Conservation (phyloP, 2,888 invertebrate genomes). For the Polydrusus tereticollis region DNA sequence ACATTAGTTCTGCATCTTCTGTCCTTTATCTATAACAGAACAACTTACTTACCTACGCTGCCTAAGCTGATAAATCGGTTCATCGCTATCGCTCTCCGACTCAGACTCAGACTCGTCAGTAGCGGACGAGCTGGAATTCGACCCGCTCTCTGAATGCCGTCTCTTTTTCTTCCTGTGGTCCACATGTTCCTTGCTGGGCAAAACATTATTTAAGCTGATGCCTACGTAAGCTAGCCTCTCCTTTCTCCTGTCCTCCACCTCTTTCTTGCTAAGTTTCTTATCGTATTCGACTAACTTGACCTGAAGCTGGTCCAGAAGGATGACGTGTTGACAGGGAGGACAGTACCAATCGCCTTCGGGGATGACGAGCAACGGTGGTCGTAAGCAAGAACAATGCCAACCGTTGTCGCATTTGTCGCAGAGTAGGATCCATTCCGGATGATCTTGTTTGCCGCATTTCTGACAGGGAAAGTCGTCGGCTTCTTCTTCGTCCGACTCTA, state of each 20-base stretch:
- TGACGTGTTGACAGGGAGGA: constrained; percentile 95
- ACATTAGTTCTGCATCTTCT: too few species aligned
- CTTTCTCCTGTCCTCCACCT: constrained; percentile 75
- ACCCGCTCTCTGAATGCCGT: constrained; percentile 52
- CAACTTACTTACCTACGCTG: constrained; percentile 70
- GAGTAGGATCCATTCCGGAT: constrained; percentile 96
- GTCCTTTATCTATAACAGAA: too few species aligned
- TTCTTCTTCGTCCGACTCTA: constrained; percentile 60
- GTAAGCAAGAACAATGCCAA: constrained; percentile 97
- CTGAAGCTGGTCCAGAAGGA: constrained; percentile 81
- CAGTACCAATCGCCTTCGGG: constrained; percentile 99
- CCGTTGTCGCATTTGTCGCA: constrained; percentile 97
- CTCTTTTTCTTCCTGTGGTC: constrained; percentile 59
- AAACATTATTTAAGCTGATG: constrained; percentile 80
- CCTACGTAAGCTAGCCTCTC: constrained; percentile 78
- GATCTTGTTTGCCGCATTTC: constrained; percentile 91
- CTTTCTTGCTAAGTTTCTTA: constrained; percentile 76
- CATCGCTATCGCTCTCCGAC: constrained; percentile 70
- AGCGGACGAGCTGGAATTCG: constrained; percentile 30
- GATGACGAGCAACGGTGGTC: constrained; percentile 91
- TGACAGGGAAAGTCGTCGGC: constrained; percentile 81
- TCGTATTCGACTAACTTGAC: constrained; percentile 83
- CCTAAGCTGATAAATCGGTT: constrained; percentile 87
- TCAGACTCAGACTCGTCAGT: constrained; percentile 47
- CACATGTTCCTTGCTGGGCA: constrained; percentile 65